Base-by-base conservation (phyloP, 2,797 vertebrate species). In the Uromys caudimaculatus region DNA sequence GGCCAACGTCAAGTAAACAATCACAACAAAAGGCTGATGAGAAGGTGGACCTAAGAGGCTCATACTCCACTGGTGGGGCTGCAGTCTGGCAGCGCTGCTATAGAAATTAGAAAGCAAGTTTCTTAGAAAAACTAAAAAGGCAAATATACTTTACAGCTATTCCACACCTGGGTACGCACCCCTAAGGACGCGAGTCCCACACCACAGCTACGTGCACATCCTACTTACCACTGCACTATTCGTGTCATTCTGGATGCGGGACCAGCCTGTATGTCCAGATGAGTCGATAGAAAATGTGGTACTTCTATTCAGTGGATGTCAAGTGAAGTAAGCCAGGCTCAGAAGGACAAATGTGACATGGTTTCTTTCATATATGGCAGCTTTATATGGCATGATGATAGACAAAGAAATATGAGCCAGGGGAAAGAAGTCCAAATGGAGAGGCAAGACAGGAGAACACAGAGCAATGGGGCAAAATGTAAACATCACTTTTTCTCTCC, bases 131-230 rank as follows among this genome's bases (percentile, higher is more conserved):
- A 27, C 6, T 50, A 35, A 64, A 86, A 71, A 9, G 54, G 38
- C 29, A 85, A 52, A 35, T 52, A 50, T 19, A 29, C 2, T 16
- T 24, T 32, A 29, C 9, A 50, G 19, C 11, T 67, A 5, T n/a
- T 86, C 38, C 56, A 62, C 38, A 60, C 44, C 84, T 86, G 64
- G 3, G n/a, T 71, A 17, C 27, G n/a, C 11, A 16, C 62, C 12
- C 12, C 0, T 6, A 86, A 17, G 12, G 16, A 4, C 2, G 2
- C 19, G 4, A 73, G 23, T 54, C 23, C 24, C 9, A 29, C 9
- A 52, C 29, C 60, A 84, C 67, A 87, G 67, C 54, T 32, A 29
- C 47, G 16, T 38, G 32, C 47, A n/a, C 12, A 38, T 29, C 23
- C 35, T n/a, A 32, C 54, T 87, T 71, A 86, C 9, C 64, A 67